Evolutionary conservation across 2,797 vertebrate species (phyloP).

Genomic region (Scyliorhinus canicula): DNA sequence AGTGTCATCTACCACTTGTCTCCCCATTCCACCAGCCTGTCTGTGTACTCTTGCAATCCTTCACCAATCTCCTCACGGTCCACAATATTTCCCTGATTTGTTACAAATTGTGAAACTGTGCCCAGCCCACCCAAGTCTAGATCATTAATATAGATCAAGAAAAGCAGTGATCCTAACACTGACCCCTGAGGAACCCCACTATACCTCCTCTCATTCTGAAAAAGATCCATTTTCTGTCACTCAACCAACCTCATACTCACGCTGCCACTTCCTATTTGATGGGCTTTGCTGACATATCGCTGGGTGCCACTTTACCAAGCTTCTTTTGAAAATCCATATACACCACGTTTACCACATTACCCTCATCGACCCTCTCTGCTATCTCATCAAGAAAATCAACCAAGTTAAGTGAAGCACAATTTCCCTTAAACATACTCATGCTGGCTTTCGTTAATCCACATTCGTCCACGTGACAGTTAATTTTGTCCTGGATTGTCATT

Average conservation of each 20-base stretch:
- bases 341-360: not conserved
- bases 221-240: not conserved
- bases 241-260: not conserved
- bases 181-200: no score
- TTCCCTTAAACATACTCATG: not conserved
- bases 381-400: not conserved
- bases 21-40: not conserved
- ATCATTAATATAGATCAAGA: not conserved
- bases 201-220: not conserved
- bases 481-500: not conserved
- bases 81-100: not conserved
- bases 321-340: not conserved
- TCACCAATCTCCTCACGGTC: not conserved
- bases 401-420: not conserved
- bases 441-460: not conserved
- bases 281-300: no score
- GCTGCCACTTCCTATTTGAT: not conserved
- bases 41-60: not conserved
- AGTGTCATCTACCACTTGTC: not conserved
- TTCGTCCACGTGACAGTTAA: not conserved
- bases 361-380: not conserved
- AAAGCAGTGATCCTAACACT: not conserved
- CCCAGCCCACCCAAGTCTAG: no score
- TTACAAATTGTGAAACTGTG: not conserved
- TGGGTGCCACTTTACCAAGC: not conserved